Evolutionary conservation across 2,888 invertebrate genomes (phyloP), one percentile per base, ranked within the genome.

Genomic region (Melinopterus prodromus): DNA sequence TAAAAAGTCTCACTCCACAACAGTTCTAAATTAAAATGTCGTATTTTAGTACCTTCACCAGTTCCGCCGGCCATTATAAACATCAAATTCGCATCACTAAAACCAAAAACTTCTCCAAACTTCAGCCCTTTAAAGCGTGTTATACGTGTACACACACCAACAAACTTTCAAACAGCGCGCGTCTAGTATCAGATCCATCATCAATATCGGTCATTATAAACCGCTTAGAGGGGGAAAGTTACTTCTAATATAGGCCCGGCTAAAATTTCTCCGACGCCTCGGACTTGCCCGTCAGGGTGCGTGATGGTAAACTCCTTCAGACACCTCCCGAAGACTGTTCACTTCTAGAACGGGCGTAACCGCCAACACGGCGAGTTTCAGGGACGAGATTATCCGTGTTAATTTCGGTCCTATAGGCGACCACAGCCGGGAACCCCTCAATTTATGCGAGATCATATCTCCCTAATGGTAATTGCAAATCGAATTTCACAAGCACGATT

Each of bases 371-470:
- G 12, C 9, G 53, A 53, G 53, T 53, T 53, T 53, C 53, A 7
- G 12, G 38, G 7, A 53, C 7, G 53, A 53, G 53, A 53, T 53
- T 53, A 53, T 53, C 53, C 53, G 53, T 12, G 53, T 53, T 53
- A 53, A 53, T 53, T 53, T 53, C 53, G 53, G 53, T 26, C 3
- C 26, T 26, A n/a, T n/a, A 26, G 53, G 9, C 53, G 53, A 53
- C 53, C 53, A 53, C 53, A 53, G 53, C 9, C 53, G 12, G 53
- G 53, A 53, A 53, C 53, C 26, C n/a, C 74, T 74, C 74, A 74
- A 74, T 74, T 74, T 74, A 74, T 74, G 74, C 74, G 74, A 16
- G 74, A 74, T 74, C 74, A 74, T 74, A 74, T 74, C 74, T 74
- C 37, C 74, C 37, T 74, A 74, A 37, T n/a, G 74, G 36, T 74